Percentiles rank a stretch among this genome's conserved stretches.
Conservation (phyloP, 2,113 vertebrate species). For the Neolamprologus sp. region DNA sequence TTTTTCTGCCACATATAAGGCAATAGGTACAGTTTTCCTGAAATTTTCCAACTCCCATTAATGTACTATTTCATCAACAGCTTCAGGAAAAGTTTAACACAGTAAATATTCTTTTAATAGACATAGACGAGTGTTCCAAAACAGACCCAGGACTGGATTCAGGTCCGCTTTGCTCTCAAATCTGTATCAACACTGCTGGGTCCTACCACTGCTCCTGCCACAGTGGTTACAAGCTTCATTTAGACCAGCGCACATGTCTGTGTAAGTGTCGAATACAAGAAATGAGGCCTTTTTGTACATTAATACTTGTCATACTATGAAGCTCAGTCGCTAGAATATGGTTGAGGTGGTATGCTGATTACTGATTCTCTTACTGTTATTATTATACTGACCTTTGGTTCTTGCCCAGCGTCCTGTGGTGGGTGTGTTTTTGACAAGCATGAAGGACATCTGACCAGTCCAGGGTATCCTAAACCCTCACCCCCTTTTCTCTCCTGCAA, state of each 20-base stretch:
- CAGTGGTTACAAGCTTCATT: constrained; percentile 78
- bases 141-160: constrained; percentile 27
- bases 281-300: rapidly evolving
- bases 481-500: constrained; percentile 54
- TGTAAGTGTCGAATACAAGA: constrained; percentile 59
- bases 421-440: constrained; percentile 58
- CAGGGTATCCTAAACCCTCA: constrained; percentile 56
- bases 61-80: not conserved
- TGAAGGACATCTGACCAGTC: constrained; percentile 62
- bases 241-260: constrained; percentile 76
- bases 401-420: constrained; percentile 56
- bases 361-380: not conserved
- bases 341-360: not conserved
- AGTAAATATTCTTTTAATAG: constrained; percentile 14
- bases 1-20: constrained; percentile 83
- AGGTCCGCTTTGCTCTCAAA: constrained; percentile 75
- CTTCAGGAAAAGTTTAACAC: not conserved
- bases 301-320: not conserved
- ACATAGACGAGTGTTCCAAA: constrained; percentile 62
- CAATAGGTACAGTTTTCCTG: constrained; percentile 69
- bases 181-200: constrained; percentile 88
- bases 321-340: not conserved
- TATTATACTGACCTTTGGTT: not conserved
- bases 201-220: constrained; percentile 86
- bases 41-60: not conserved